A percentile compares a stretch with the other conserved stretches of the same genome.
phyloP scores from a whole-genome alignment of 2,888 invertebrate genomes.

The Caenorhabditis parvicauda region DNA sequence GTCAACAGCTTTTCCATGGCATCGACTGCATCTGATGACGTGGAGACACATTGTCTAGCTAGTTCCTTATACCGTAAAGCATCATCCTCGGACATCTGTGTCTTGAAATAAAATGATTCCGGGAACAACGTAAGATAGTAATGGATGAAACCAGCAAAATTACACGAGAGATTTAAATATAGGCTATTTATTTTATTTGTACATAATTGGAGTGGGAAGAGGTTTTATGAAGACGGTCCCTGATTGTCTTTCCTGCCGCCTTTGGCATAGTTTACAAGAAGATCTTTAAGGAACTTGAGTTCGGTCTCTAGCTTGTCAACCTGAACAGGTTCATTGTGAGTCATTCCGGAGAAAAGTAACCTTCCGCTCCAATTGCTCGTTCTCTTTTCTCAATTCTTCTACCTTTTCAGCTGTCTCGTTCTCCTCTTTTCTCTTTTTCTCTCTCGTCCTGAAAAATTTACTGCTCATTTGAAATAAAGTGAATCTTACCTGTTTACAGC shows the following conservation, averaged over 20 bases:
- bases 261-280: conserved; percentile 59
- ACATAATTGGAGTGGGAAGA: not conserved
- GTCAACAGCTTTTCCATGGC: conserved; percentile 11
- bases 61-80: conserved; percentile 7
- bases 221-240: not conserved
- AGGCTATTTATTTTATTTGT: not conserved
- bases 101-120: not conserved
- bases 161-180: not conserved
- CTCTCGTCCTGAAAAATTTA: conserved; percentile 43
- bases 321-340: conserved; percentile 12
- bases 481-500: conserved; percentile 53
- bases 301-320: conserved; percentile 59
- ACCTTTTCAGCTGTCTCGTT: conserved; percentile 52
- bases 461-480: not conserved
- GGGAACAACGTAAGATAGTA: not conserved
- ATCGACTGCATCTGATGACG: conserved; percentile 12
- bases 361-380: conserved; percentile 57
- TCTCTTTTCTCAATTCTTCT: conserved; percentile 55
- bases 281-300: conserved; percentile 60
- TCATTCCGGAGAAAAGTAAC: conserved; percentile 15
- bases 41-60: no score
- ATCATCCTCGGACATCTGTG: conserved; percentile 9
- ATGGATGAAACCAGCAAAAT: not conserved
- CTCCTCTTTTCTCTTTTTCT: conserved; percentile 61
- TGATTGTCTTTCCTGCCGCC: conserved; percentile 6